Percentiles rank a stretch among this genome's conserved stretches.
Conservation (phyloP, 2,888 invertebrate species). For the Zele albiditarsus region DNA sequence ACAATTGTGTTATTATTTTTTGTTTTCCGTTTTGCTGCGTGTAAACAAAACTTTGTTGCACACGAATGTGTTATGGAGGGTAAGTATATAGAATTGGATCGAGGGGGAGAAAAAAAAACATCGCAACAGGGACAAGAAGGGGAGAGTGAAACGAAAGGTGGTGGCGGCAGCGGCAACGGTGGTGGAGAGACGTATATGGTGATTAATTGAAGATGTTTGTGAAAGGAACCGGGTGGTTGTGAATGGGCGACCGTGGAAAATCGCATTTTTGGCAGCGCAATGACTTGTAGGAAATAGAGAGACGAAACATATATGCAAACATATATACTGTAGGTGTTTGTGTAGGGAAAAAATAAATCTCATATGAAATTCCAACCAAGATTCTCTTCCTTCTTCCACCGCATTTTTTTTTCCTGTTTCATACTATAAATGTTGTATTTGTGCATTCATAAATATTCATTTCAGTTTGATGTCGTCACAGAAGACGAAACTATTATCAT, state of each 20-base stretch:
- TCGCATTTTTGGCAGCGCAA: constrained; percentile 32
- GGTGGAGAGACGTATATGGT: not conserved
- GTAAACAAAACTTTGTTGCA: constrained; percentile 4
- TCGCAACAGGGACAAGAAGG: constrained; percentile 9
- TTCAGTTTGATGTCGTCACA: not conserved
- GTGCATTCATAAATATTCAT: not conserved
- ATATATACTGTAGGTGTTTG: not conserved
- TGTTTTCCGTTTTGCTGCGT: not conserved
- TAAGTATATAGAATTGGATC: not conserved
- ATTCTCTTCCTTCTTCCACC: not conserved
- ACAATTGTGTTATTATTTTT: not conserved
- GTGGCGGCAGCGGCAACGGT: not conserved
- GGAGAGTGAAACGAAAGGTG: not conserved
- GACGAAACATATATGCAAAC: not conserved
- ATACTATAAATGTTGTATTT: not conserved
- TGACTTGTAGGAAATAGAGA: constrained; percentile 36
- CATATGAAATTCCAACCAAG: not conserved
- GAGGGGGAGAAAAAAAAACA: not conserved
- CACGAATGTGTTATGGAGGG: not conserved
- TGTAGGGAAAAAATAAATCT: constrained; percentile 8
- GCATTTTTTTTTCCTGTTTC: not conserved
- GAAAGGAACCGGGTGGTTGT: constrained; percentile 21
- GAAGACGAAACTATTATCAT: not conserved
- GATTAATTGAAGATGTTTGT: constrained; percentile 30
- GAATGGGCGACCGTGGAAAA: constrained; percentile 36